Evolutionary conservation across 1,140 invertebrate genomes (phyloP).

Genomic region (Neodiprion virginianus): DNA sequence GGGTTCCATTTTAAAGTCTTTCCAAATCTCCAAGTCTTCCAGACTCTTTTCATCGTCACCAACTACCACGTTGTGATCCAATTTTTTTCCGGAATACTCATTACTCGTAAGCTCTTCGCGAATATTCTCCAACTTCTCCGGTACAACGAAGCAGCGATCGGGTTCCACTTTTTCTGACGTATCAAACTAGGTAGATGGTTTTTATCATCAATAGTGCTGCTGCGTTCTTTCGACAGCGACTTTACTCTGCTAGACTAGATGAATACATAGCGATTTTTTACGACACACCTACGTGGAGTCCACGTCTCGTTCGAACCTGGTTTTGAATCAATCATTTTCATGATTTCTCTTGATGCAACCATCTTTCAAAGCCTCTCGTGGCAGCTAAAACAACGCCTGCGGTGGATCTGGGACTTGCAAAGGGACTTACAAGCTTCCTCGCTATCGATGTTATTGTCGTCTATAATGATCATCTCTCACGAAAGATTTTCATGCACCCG

Average conservation of each 20-base stretch:
- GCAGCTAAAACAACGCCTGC: no score
- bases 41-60: no score
- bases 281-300: neutral
- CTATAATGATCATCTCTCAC: no score
- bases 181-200: neutral
- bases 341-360: neutral
- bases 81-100: no score
- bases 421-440: neutral
- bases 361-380: neutral
- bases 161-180: neutral
- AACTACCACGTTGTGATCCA: no score
- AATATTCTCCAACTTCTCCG: neutral
- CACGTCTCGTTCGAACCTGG: neutral
- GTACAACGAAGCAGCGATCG: neutral
- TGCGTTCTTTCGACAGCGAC: neutral
- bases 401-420: no score
- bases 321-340: neutral
- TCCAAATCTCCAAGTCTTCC: no score
- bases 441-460: neutral
- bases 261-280: neutral
- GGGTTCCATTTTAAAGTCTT: no score
- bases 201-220: neutral
- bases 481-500: no score
- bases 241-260: neutral
- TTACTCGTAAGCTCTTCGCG: no score